Evolutionary conservation across 2,888 invertebrate species (phyloP).

Genomic region (Iselma pallidipennis): DNA sequence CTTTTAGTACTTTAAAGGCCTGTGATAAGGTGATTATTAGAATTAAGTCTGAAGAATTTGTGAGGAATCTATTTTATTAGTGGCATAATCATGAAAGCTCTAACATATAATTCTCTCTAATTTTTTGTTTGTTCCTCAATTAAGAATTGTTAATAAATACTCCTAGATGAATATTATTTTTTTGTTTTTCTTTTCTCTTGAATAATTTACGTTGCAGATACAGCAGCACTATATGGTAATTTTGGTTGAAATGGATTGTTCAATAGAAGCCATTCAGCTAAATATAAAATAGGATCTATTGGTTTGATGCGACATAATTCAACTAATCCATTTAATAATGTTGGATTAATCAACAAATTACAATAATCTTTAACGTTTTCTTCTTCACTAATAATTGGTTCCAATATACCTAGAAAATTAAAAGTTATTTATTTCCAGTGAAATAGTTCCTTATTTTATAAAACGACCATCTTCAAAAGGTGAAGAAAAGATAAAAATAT

Average conservation of each 20-base stretch:
- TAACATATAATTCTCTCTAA: too few relatives aligned
- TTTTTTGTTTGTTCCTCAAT: too few relatives aligned
- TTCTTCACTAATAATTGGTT: constrained; percentile 67
- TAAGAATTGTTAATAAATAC: neutral
- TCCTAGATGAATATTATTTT: neutral
- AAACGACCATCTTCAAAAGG: too few relatives aligned
- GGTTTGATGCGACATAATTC: constrained; percentile 74
- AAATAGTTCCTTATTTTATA: too few relatives aligned
- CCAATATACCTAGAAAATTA: constrained; percentile 68
- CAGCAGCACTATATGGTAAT: constrained; percentile 47
- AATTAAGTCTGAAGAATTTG: too few relatives aligned
- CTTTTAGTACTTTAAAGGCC: too few relatives aligned
- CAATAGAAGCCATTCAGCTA: constrained; percentile 74
- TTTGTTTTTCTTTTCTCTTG: neutral
- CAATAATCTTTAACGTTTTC: constrained; percentile 71
- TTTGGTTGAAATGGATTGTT: constrained; percentile 78
- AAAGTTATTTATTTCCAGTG: too few relatives aligned
- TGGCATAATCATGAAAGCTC: too few relatives aligned
- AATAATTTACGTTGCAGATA: constrained; percentile 44
- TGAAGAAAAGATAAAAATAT: too few relatives aligned
- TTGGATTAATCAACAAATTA: constrained; percentile 66
- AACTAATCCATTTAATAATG: constrained; percentile 65
- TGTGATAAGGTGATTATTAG: too few relatives aligned
- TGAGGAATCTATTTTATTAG: too few relatives aligned
- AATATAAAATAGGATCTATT: constrained; percentile 74